Evolutionary conservation across 2,888 invertebrate genomes (phyloP).

Genomic region (Phalera bucephala): DNA sequence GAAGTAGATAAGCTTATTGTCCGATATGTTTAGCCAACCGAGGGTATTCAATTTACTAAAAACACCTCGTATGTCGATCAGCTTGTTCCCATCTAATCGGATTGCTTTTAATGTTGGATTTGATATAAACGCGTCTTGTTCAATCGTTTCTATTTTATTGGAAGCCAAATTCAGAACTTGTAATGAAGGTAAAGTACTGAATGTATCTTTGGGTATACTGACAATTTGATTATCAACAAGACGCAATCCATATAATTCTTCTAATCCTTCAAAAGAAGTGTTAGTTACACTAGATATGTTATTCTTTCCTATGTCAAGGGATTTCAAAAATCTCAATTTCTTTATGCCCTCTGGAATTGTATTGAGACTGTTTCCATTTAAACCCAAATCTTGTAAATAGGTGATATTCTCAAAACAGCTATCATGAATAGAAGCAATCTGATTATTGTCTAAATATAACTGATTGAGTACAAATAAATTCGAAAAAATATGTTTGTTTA

Average conservation of each 20-base stretch:
- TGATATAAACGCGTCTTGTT: conserved; percentile 89
- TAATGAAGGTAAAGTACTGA: conserved; percentile 87
- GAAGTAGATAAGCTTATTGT: conserved; percentile 90
- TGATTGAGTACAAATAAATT: conserved; percentile 89
- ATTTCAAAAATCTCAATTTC: conserved; percentile 86
- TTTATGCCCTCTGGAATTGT: conserved; percentile 86
- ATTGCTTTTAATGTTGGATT: conserved; percentile 89
- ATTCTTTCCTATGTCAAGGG: conserved; percentile 92
- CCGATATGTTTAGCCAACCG: conserved; percentile 91
- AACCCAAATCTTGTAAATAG: conserved; percentile 89
- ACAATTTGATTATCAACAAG: conserved; percentile 91
- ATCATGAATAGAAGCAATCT: conserved; percentile 85
- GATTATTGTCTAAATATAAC: conserved; percentile 88
- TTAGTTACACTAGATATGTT: conserved; percentile 87
- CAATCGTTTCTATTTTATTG: conserved; percentile 89
- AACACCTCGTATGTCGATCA: conserved; percentile 89
- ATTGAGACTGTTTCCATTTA: conserved; percentile 87
- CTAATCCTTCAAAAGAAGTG: conserved; percentile 88
- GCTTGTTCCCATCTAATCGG: conserved; percentile 89
- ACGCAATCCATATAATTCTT: conserved; percentile 88
- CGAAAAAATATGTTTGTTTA: conserved; percentile 87
- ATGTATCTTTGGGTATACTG: conserved; percentile 88
- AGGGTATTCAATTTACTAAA: conserved; percentile 88
- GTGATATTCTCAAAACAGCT: conserved; percentile 90
- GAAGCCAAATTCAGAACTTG: conserved; percentile 91